Evolutionary conservation across 2,113 vertebrate genomes (phyloP).

Genomic region (Aphyosemion australe): DNA sequence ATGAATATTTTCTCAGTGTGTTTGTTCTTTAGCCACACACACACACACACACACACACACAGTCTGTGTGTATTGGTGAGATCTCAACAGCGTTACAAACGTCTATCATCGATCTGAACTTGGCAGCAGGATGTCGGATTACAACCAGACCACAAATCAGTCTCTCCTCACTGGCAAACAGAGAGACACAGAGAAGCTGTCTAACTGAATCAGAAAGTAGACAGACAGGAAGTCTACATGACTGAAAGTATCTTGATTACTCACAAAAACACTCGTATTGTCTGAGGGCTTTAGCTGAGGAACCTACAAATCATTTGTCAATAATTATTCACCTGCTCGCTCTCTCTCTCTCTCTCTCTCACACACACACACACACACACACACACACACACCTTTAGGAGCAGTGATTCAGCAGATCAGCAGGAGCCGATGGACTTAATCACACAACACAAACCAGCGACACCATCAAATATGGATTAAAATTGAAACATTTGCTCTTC

Average conservation of each 20-base stretch:
- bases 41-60: constrained; percentile 22
- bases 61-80: constrained; percentile 5
- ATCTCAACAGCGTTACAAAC: constrained; percentile 45
- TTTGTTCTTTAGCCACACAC: too few relatives aligned
- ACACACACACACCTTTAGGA: constrained; percentile 19
- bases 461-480: constrained; percentile 15
- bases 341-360: too few relatives aligned
- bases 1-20: too few relatives aligned
- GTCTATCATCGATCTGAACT: constrained; percentile 62
- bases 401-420: constrained; percentile 74
- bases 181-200: constrained; percentile 12
- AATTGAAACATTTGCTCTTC: constrained; percentile 3
- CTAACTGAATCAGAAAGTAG: background rate
- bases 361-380: too few relatives aligned
- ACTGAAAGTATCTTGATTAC: constrained; percentile 5
- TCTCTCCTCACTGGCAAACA: constrained; percentile 30
- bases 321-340: too few relatives aligned
- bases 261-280: background rate
- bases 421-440: constrained; percentile 55
- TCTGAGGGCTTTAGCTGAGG: background rate
- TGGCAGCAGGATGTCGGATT: constrained; percentile 56
- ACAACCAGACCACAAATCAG: constrained; percentile 44
- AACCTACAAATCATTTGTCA: constrained; percentile 5
- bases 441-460: constrained; percentile 32
- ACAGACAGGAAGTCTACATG: background rate